Evolutionary conservation across 2,888 invertebrate genomes (phyloP).

Genomic region (Pegoplata infirma): DNA sequence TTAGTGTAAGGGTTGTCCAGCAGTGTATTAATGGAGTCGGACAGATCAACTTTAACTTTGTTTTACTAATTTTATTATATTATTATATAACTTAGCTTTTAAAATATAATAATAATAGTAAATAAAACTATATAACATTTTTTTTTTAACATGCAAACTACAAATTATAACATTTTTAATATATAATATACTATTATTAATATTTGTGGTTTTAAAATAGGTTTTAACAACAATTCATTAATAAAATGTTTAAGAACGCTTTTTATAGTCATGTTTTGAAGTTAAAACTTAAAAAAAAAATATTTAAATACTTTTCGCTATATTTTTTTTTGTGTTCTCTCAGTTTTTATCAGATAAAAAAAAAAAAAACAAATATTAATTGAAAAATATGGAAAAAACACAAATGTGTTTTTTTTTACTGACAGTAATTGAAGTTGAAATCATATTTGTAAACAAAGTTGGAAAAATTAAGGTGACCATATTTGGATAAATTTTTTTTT

Average conservation of each 20-base stretch:
- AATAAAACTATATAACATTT: neutral
- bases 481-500: too few species aligned
- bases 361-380: conserved; percentile 40
- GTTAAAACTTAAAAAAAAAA: neutral
- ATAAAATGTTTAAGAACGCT: neutral
- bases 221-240: too few species aligned
- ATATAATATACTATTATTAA: neutral
- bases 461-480: neutral
- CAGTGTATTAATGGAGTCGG: too few species aligned
- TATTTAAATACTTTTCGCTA: neutral
- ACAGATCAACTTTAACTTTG: too few species aligned
- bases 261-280: neutral
- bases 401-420: neutral
- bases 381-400: conserved; percentile 40
- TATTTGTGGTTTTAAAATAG: neutral
- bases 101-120: neutral
- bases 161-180: neutral
- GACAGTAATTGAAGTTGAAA: neutral
- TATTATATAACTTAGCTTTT: too few species aligned
- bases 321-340: conserved; percentile 14
- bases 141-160: neutral
- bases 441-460: neutral
- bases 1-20: too few species aligned
- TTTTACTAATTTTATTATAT: too few species aligned
- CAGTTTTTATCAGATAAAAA: conserved; percentile 41